These are phyloP conservation scores for Gnathonemus echidnorhynchus DNA, from an alignment of 2,113 vertebrate genomes.

Conservation along the genomic window DNA sequence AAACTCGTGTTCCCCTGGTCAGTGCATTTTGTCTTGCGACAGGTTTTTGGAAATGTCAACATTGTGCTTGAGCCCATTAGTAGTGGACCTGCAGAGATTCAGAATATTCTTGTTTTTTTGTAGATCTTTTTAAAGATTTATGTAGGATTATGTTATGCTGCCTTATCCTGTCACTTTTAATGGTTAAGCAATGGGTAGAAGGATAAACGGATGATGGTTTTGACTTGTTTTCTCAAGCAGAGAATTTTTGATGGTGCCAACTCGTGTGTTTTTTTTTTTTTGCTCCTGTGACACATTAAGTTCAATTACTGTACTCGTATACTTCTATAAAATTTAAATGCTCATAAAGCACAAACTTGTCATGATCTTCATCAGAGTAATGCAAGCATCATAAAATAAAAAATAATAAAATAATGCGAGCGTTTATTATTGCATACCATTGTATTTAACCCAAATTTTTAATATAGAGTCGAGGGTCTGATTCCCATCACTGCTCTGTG, in stretches of 20 bases:
- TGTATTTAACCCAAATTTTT: neutral
- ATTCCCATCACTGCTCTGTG: too few relatives aligned
- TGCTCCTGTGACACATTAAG: neutral
- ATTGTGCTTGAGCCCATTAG: conserved; percentile 26
- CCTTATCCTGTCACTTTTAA: neutral
- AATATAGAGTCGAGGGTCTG: neutral
- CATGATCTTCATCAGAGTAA: neutral
- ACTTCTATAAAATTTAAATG: neutral
- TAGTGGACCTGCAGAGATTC: conserved; percentile 3
- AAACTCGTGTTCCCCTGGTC: neutral
- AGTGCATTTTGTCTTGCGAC: neutral
- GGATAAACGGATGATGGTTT: neutral
- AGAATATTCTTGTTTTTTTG: neutral
- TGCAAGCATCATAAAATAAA: neutral
- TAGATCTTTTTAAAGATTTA: neutral
- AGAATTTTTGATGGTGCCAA: neutral
- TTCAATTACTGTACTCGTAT: neutral
- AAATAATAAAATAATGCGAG: neutral
- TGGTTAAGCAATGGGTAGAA: neutral
- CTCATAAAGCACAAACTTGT: neutral
- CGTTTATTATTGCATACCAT: neutral
- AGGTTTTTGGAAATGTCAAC: conserved; percentile 16
- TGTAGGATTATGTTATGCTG: neutral
- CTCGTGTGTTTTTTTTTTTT: neutral
- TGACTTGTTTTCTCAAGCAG: neutral